A percentile compares a stretch with the other conserved stretches of the same genome.
phyloP scores from a whole-genome alignment of 2,888 invertebrate genomes.

The Megamerina dolium region DNA sequence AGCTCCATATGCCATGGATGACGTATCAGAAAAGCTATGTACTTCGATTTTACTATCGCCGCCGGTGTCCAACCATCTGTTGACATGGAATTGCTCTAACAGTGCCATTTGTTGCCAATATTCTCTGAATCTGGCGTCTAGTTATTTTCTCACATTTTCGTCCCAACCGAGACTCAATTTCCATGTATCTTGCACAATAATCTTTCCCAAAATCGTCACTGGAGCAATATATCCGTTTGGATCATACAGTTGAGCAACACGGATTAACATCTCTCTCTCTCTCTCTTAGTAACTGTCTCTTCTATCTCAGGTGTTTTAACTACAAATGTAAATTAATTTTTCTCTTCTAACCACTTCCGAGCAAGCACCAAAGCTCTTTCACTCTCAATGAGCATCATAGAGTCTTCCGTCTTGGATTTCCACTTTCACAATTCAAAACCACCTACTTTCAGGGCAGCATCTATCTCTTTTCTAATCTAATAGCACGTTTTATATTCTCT shows the following conservation, averaged over 20 bases:
- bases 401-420: constrained; percentile 10
- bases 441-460: constrained; percentile 4
- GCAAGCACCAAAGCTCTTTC: constrained; percentile 10
- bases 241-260: constrained; percentile 8
- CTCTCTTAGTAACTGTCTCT: neutral
- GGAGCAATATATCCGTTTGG: constrained; percentile 10
- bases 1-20: constrained; percentile 6
- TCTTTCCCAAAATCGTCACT: constrained; percentile 3
- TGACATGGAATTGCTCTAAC: constrained; percentile 4
- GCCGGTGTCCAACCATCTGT: constrained; percentile 7
- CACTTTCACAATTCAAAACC: constrained; percentile 7
- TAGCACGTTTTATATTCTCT: neutral
- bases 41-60: neutral
- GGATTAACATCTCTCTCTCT: neutral
- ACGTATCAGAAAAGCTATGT: no score
- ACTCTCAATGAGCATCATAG: constrained; percentile 5
- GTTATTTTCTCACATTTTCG: no score
- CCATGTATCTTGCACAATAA: constrained; percentile 8
- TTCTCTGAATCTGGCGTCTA: no score
- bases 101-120: constrained; percentile 1
- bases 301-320: constrained; percentile 3
- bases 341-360: constrained; percentile 6
- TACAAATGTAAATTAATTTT: constrained; percentile 5
- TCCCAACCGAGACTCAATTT: constrained; percentile 6
- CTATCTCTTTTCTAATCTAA: constrained; percentile 3